These are phyloP conservation scores for Nematopogon swammerdamellus DNA, from an alignment of 2,888 invertebrate species.

Conservation along the genomic window DNA sequence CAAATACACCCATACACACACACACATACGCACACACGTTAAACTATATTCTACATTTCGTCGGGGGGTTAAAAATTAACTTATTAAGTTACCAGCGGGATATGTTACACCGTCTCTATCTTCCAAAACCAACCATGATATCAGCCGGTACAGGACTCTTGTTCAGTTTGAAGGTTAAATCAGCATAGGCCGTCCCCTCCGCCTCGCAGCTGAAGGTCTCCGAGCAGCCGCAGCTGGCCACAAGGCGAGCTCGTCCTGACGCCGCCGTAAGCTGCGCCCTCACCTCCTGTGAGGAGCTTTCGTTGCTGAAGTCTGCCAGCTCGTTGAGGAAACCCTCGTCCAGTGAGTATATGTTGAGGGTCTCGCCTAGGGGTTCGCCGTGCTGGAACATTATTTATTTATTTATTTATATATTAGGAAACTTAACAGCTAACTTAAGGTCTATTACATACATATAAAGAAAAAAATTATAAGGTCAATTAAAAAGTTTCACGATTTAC, in stretches of 20 bases:
- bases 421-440: too few species aligned
- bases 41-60: too few species aligned
- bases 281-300: slow-evolving; percentile 23
- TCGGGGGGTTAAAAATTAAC: too few species aligned
- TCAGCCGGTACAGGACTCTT: slow-evolving; percentile 16
- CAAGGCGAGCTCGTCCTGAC: slow-evolving; percentile 25
- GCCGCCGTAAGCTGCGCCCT: slow-evolving; percentile 16
- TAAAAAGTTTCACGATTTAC: too few species aligned
- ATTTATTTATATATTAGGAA: not conserved
- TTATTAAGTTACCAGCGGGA: too few species aligned
- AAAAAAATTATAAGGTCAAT: too few species aligned
- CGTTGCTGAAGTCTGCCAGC: slow-evolving; percentile 28
- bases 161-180: slow-evolving; percentile 22
- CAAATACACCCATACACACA: too few species aligned
- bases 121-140: slow-evolving; percentile 18
- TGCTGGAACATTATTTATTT: slow-evolving; percentile 25
- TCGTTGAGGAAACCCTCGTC: slow-evolving; percentile 33
- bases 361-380: slow-evolving; percentile 21
- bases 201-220: slow-evolving; percentile 20
- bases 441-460: too few species aligned
- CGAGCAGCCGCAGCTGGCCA: slow-evolving; percentile 24
- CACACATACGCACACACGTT: too few species aligned
- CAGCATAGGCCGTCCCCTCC: slow-evolving; percentile 22
- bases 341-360: slow-evolving; percentile 24
- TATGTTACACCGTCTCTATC: too few species aligned